Conservation (phyloP, 2,797 vertebrate species). For the Lateolabrax maculatus region DNA sequence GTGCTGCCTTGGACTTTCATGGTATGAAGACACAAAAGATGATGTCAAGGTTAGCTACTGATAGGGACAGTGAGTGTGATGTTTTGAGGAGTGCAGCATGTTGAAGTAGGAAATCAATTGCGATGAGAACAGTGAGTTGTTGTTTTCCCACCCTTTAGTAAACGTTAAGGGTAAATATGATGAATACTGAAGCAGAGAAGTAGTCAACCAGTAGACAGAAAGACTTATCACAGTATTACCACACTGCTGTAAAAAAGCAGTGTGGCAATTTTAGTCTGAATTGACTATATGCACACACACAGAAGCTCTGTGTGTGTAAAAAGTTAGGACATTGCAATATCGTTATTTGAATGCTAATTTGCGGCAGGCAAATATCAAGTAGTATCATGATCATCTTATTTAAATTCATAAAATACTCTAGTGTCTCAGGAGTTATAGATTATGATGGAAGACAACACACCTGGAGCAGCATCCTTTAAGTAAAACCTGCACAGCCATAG, state of each 20-base stretch:
- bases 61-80: no score
- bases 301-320: not conserved
- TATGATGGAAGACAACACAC: not conserved
- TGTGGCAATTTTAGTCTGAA: slow-evolving; percentile 4
- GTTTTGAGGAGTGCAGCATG: no score
- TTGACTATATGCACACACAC: not conserved
- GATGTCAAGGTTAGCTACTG: no score
- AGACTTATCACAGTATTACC: not conserved
- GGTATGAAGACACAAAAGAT: no score
- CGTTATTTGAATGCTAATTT: slow-evolving; percentile 33
- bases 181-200: slow-evolving; percentile 4
- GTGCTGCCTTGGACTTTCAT: no score
- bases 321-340: slow-evolving; percentile 1
- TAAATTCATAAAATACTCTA: slow-evolving; percentile 16
- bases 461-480: not conserved
- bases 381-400: slow-evolving; percentile 39
- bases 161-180: slow-evolving; percentile 5
- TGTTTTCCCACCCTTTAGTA: slow-evolving; percentile 15
- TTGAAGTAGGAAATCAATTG: no score
- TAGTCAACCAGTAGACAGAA: not conserved
- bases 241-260: slow-evolving; percentile 7
- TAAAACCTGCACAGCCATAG: slow-evolving; percentile 11
- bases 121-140: slow-evolving; percentile 7
- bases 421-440: not conserved
- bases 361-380: not conserved